These are phyloP conservation scores for Liposcelis brunnea DNA, from an alignment of 2,888 invertebrate genomes.

Conservation along the genomic window DNA sequence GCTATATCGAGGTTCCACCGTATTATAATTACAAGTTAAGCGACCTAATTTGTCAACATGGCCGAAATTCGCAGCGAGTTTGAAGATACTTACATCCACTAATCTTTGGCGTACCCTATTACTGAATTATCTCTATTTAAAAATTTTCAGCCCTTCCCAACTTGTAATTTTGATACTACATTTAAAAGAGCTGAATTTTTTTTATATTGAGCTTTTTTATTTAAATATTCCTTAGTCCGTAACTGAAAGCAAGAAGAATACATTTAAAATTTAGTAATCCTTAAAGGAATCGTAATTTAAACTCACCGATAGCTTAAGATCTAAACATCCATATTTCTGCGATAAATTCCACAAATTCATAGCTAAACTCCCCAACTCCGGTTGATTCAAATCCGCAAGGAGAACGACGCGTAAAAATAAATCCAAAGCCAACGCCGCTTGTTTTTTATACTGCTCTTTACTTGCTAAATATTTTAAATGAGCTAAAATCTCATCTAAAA, in stretches of 20 bases:
- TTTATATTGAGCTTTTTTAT: slow-evolving; percentile 16
- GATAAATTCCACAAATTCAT: slow-evolving; percentile 68
- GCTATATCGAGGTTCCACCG: too few relatives aligned
- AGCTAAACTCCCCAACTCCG: slow-evolving; percentile 47
- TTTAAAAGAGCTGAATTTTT: background rate
- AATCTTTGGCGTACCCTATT: too few relatives aligned
- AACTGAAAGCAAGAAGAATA: slow-evolving; percentile 19
- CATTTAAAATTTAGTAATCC: slow-evolving; percentile 4
- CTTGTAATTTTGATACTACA: too few relatives aligned
- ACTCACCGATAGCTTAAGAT: slow-evolving; percentile 33
- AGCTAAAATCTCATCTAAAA: slow-evolving; percentile 57
- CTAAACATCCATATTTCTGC: slow-evolving; percentile 41
- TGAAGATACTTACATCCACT: too few relatives aligned
- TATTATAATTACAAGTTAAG: too few relatives aligned
- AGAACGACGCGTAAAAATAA: slow-evolving; percentile 48
- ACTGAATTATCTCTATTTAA: too few relatives aligned
- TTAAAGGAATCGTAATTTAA: slow-evolving; percentile 5
- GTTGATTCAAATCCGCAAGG: slow-evolving; percentile 42
- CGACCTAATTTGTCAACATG: too few relatives aligned
- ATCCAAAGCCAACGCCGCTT: slow-evolving; percentile 56
- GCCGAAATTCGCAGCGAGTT: too few relatives aligned
- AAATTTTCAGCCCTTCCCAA: too few relatives aligned
- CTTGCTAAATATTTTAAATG: slow-evolving; percentile 50
- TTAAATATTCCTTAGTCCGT: slow-evolving; percentile 23
- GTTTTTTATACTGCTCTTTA: slow-evolving; percentile 44